Conservation (phyloP, 2,113 vertebrate genomes). For the Apaloderma vittatum region DNA sequence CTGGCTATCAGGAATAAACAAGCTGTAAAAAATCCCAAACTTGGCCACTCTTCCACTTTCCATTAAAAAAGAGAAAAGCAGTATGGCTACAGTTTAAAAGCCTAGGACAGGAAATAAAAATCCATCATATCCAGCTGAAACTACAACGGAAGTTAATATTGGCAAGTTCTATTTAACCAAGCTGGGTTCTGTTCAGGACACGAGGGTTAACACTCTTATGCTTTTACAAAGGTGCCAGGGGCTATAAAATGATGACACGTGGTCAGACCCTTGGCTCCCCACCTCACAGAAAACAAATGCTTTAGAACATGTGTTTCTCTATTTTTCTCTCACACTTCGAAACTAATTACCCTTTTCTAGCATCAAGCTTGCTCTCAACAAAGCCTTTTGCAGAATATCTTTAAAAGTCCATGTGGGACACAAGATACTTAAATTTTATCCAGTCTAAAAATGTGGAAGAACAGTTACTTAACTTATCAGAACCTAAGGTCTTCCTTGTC, state of each 20-base stretch:
- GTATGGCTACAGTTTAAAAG: background rate
- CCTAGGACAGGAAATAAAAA: background rate
- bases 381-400: background rate
- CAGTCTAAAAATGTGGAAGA: background rate
- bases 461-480: background rate
- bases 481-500: background rate
- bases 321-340: background rate
- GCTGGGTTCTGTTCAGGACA: conserved; percentile 2
- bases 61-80: background rate
- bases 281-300: background rate
- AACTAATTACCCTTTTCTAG: background rate
- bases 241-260: background rate
- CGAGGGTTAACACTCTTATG: background rate
- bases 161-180: conserved; percentile 2
- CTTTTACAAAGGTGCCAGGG: background rate
- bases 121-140: conserved; percentile 9
- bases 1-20: background rate
- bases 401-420: background rate
- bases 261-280: background rate
- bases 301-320: background rate
- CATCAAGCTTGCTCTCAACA: background rate
- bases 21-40: background rate
- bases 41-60: background rate
- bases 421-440: background rate
- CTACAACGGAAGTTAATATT: background rate